Evolutionary conservation across 1,140 invertebrate species (phyloP).

Genomic region (Megathymus violae): DNA sequence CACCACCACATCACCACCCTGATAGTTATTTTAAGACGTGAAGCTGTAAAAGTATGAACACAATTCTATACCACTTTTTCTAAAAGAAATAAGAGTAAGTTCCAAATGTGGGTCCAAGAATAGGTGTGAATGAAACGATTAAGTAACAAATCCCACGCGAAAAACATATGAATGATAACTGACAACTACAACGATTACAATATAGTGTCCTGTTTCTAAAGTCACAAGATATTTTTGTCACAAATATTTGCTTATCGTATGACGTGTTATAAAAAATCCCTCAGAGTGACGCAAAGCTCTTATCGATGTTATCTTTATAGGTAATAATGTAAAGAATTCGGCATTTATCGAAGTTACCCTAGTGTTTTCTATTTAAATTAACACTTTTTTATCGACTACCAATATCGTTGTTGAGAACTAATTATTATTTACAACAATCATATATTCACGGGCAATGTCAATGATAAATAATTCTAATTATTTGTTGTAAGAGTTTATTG

Average conservation of each 20-base stretch:
- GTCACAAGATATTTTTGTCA: slow-evolving; percentile 23
- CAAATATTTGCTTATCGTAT: slow-evolving; percentile 24
- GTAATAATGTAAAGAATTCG: slow-evolving; percentile 68
- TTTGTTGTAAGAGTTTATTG: too few species aligned
- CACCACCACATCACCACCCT: too few species aligned
- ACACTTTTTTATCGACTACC: slow-evolving; percentile 60
- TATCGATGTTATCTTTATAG: slow-evolving; percentile 47
- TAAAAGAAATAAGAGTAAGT: too few species aligned
- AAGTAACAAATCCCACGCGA: neutral
- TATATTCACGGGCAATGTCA: slow-evolving; percentile 27
- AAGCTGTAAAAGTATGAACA: too few species aligned
- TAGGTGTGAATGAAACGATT: neutral
- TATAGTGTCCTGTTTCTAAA: slow-evolving; percentile 9
- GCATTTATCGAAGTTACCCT: slow-evolving; percentile 51
- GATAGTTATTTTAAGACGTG: too few species aligned
- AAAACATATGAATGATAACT: slow-evolving; percentile 1
- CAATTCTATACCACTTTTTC: too few species aligned
- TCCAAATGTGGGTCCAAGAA: too few species aligned
- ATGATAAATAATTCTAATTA: slow-evolving; percentile 35
- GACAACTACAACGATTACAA: neutral
- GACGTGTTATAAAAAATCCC: slow-evolving; percentile 20
- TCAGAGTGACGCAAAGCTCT: slow-evolving; percentile 16
- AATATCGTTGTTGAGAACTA: slow-evolving; percentile 42
- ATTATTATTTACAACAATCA: neutral
- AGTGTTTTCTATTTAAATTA: slow-evolving; percentile 71